Percentiles rank a stretch among this genome's conserved stretches.
Evolutionary conservation across 2,113 vertebrate genomes (phyloP).

Genomic region (Podiceps cristatus): DNA sequence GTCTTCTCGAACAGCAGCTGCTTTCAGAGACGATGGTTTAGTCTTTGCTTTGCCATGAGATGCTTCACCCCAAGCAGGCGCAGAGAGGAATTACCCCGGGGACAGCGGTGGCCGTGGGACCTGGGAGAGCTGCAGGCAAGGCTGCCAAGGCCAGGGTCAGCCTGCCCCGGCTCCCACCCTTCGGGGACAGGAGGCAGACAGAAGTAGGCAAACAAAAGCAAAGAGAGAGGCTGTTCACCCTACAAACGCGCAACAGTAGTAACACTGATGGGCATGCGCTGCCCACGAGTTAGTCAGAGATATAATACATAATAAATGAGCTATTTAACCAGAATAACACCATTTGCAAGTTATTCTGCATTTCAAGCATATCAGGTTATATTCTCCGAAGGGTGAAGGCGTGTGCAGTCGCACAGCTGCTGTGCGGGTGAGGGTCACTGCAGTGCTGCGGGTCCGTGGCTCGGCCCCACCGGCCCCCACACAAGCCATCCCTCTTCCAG

Average conservation of each 20-base stretch:
- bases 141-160: background rate
- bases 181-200: background rate
- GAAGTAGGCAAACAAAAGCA: no score
- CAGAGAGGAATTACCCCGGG: background rate
- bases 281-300: background rate
- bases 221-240: background rate
- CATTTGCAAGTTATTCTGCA: background rate
- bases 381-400: background rate
- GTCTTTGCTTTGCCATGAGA: background rate
- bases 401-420: background rate
- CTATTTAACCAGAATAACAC: background rate
- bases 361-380: background rate
- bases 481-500: background rate
- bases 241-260: background rate
- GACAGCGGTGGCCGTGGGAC: accelerated
- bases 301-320: background rate
- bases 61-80: background rate
- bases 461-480: background rate
- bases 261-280: background rate
- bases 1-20: background rate
- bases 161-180: background rate
- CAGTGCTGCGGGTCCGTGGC: background rate
- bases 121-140: background rate
- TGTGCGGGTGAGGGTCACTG: no score
- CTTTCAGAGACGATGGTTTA: background rate